Evolutionary conservation across 53 echinoderm and acorn worm genomes (phyloP).

Genomic region (Temnopleurus reevesii): DNA sequence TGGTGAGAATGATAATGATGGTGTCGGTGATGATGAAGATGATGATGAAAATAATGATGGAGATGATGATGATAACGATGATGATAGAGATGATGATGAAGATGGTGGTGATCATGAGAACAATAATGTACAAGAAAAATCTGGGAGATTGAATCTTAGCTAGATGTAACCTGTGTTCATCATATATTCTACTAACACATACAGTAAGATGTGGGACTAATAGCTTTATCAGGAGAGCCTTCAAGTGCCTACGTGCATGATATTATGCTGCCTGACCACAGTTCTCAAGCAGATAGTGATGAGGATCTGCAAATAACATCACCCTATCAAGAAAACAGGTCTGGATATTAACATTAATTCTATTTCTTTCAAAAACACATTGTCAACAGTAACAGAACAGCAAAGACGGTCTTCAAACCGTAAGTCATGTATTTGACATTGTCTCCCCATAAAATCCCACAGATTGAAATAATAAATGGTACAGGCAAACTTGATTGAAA

Average conservation of each 20-base stretch:
- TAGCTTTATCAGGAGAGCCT: slow-evolving; percentile 14
- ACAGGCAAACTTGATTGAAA: too few species aligned
- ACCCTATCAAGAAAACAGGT: background rate
- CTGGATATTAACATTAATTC: background rate
- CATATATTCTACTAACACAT: background rate
- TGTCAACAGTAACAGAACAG: background rate
- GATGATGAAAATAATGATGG: background rate
- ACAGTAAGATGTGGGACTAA: background rate
- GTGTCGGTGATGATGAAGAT: background rate
- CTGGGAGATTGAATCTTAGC: too few species aligned
- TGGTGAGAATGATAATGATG: background rate
- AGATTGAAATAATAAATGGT: background rate
- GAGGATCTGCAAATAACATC: background rate
- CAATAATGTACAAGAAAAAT: background rate
- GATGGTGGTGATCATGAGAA: background rate
- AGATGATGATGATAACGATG: background rate
- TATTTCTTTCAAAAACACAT: background rate
- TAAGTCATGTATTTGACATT: too few species aligned
- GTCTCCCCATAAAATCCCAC: background rate
- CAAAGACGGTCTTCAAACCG: background rate
- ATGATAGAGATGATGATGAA: background rate
- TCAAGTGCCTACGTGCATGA: too few species aligned
- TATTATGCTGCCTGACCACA: background rate
- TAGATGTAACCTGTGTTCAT: background rate
- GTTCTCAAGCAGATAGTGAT: background rate